These are phyloP conservation scores for Dynastes maya DNA, from an alignment of 2,888 invertebrate species.

Conservation along the genomic window DNA sequence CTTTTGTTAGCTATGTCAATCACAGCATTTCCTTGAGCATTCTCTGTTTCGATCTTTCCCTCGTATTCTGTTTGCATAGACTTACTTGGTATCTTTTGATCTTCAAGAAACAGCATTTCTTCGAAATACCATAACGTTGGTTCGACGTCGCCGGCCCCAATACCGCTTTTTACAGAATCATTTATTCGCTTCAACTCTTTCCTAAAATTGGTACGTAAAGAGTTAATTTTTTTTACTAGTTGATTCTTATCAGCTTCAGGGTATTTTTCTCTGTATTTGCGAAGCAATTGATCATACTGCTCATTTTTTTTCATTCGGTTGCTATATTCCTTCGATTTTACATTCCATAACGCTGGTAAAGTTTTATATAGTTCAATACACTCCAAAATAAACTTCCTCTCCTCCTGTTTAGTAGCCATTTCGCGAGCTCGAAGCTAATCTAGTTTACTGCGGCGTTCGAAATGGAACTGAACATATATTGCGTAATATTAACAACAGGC, in stretches of 20 bases:
- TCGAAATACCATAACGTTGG: conserved; percentile 47
- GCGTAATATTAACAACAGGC: too few relatives aligned
- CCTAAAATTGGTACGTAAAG: conserved; percentile 14
- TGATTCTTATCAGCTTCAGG: conserved; percentile 17
- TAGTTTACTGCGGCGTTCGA: too few relatives aligned
- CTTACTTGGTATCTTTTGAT: conserved; percentile 1
- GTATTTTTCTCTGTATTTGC: conserved; percentile 34
- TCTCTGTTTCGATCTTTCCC: neutral
- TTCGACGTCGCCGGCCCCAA: conserved; percentile 17
- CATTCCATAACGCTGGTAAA: neutral
- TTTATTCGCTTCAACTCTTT: conserved; percentile 24
- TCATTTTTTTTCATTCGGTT: conserved; percentile 29
- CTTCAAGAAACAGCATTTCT: conserved; percentile 43
- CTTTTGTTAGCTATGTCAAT: too few relatives aligned
- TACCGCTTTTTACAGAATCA: conserved; percentile 31
- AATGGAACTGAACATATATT: too few relatives aligned
- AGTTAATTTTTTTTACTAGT: conserved; percentile 39
- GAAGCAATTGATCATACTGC: conserved; percentile 23
- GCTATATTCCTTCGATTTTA: neutral
- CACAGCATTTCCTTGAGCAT: neutral
- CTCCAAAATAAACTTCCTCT: neutral
- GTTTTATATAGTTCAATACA: neutral
- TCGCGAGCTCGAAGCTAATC: too few relatives aligned
- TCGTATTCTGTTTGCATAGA: neutral
- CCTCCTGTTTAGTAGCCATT: too few relatives aligned